A percentile compares a stretch with the other conserved stretches of the same genome.
Conservation (phyloP, 2,888 invertebrate species). For the Opisthograptis luteolata region DNA sequence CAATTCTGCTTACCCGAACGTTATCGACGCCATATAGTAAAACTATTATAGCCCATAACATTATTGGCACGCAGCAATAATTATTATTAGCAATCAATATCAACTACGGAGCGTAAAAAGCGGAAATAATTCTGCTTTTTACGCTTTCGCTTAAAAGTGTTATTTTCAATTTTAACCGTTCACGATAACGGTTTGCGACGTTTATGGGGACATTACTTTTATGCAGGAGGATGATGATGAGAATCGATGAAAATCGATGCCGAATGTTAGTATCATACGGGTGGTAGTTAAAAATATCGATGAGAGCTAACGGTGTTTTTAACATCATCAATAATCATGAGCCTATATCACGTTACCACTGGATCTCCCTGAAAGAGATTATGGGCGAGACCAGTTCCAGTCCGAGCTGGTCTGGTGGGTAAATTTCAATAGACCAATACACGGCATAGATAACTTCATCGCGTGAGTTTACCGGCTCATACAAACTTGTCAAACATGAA, state of each 20-base stretch:
- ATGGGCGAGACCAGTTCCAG: no score
- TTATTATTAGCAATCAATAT: constrained; percentile 32
- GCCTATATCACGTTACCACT: no score
- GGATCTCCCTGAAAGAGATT: no score
- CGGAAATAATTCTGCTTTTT: constrained; percentile 36
- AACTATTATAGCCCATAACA: constrained; percentile 24
- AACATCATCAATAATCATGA: no score
- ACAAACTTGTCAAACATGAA: no score
- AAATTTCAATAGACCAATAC: no score
- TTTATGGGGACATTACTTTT: constrained; percentile 46
- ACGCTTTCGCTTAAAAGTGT: constrained; percentile 35
- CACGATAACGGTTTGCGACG: constrained; percentile 45
- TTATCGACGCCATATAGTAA: constrained; percentile 17
- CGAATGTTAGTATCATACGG: constrained; percentile 1
- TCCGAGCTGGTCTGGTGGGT: no score
- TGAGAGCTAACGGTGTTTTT: background rate
- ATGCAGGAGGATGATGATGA: constrained; percentile 8
- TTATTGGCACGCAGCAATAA: constrained; percentile 8
- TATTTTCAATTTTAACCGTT: constrained; percentile 52
- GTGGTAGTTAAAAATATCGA: background rate
- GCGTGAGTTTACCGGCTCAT: no score
- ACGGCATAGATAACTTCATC: no score
- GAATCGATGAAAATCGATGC: constrained; percentile 6
- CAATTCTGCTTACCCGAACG: constrained; percentile 16
- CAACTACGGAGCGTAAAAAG: constrained; percentile 23